Percentiles rank a stretch among this genome's conserved stretches.
These are phyloP conservation scores for Verasper variegatus DNA, from an alignment of 2,113 vertebrate species.

Conservation along the genomic window DNA sequence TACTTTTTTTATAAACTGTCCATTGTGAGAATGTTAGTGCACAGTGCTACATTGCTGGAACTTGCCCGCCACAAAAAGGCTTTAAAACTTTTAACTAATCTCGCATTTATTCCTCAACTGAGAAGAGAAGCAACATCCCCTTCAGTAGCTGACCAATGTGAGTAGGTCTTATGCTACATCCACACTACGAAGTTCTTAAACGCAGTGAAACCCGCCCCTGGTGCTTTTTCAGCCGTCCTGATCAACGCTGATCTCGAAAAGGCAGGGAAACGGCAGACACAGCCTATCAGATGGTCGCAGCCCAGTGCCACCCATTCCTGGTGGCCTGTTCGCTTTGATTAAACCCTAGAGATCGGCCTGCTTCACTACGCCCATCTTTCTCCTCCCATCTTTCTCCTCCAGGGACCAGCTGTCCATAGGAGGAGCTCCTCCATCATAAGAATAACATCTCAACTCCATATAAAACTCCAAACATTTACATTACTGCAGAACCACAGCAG, in stretches of 20 bases:
- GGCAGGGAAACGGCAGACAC: neutral
- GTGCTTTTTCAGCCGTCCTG: constrained; percentile 9
- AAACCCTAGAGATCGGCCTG: constrained; percentile 47
- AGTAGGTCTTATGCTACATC: too few species aligned
- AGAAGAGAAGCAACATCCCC: too few species aligned
- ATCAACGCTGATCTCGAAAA: constrained; percentile 5
- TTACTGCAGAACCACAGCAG: constrained; percentile 76
- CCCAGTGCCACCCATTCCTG: constrained; percentile 24
- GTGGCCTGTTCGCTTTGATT: constrained; percentile 63
- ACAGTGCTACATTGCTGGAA: too few species aligned
- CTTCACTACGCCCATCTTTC: constrained; percentile 49
- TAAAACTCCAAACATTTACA: constrained; percentile 84
- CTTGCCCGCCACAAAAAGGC: too few species aligned
- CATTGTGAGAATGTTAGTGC: too few species aligned
- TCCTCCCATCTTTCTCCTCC: constrained; percentile 53
- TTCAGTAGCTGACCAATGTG: too few species aligned
- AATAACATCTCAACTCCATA: constrained; percentile 79
- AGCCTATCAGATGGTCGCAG: constrained; percentile 2
- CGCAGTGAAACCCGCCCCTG: neutral
- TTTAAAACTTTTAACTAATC: too few species aligned
- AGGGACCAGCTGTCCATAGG: constrained; percentile 74
- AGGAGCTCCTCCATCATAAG: constrained; percentile 76
- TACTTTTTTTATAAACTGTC: too few species aligned
- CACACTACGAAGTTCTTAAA: too few species aligned
- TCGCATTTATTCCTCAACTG: too few species aligned